Conservation (phyloP, 2,797 vertebrate genomes). For the Micropoecilia bifurca region DNA sequence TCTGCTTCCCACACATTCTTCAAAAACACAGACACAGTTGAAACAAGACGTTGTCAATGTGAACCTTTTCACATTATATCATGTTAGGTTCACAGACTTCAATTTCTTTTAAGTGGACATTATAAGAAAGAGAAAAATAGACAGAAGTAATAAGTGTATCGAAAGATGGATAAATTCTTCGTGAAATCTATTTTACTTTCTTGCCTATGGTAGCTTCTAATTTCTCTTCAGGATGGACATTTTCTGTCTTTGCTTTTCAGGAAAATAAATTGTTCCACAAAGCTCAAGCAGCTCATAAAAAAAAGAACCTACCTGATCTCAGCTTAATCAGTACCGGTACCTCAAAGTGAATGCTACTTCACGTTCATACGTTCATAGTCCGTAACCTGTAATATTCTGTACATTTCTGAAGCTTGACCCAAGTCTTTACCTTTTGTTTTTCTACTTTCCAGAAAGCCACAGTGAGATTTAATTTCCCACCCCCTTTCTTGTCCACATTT, state of each 20-base stretch:
- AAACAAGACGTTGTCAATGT: neutral
- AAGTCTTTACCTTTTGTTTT: conserved; percentile 33
- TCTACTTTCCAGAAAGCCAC: conserved; percentile 22
- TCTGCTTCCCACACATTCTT: conserved; percentile 9
- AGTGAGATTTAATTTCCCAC: conserved; percentile 45
- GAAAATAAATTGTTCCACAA: conserved; percentile 64
- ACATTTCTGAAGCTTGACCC: conserved; percentile 29
- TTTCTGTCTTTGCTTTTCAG: conserved; percentile 45
- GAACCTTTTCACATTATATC: neutral
- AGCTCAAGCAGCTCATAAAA: conserved; percentile 60
- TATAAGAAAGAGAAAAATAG: neutral
- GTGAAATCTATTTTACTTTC: neutral
- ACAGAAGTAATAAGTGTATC: conserved; percentile 8
- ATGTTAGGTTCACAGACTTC: neutral
- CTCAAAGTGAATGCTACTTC: conserved; percentile 69
- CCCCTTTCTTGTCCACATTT: conserved; percentile 15
- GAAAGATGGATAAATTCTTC: conserved; percentile 8
- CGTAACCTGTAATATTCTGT: conserved; percentile 65
- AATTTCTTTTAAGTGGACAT: neutral
- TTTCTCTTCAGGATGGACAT: conserved; percentile 59
- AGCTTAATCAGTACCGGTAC: conserved; percentile 68
- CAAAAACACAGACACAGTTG: conserved; percentile 6
- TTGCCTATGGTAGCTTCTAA: conserved; percentile 51
- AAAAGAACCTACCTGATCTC: conserved; percentile 57
- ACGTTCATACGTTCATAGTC: conserved; percentile 53